Evolutionary conservation across 2,888 invertebrate genomes (phyloP).

Genomic region (Drosophila atripex): DNA sequence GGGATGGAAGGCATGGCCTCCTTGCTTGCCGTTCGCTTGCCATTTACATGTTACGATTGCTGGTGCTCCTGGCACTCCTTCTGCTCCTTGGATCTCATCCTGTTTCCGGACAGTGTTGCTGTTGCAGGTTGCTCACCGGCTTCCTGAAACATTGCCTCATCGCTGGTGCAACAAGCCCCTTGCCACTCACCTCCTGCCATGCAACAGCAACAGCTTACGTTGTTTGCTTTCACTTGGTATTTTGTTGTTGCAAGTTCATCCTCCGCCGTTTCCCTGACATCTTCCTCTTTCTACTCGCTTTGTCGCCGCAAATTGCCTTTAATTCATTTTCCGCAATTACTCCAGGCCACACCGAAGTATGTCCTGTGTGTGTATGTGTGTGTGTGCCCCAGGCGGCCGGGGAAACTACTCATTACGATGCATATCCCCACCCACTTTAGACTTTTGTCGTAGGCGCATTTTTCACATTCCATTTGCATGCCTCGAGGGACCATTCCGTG

Average conservation of each 20-base stretch:
- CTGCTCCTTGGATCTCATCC: constrained; percentile 37
- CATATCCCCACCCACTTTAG: constrained; percentile 38
- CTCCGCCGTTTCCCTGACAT: constrained; percentile 6
- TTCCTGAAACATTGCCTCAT: constrained; percentile 48
- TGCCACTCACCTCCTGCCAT: not conserved
- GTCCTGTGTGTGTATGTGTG: not conserved
- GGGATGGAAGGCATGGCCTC: not conserved
- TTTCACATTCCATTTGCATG: constrained; percentile 69
- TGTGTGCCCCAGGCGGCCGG: constrained; percentile 17
- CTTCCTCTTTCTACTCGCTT: constrained; percentile 18
- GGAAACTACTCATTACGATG: constrained; percentile 60
- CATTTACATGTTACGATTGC: constrained; percentile 53
- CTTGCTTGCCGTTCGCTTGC: constrained; percentile 26
- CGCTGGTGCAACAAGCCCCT: constrained; percentile 1
- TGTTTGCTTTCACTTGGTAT: constrained; percentile 63
- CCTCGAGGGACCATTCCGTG: constrained; percentile 48
- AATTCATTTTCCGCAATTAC: constrained; percentile 74
- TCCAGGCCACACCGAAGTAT: constrained; percentile 33
- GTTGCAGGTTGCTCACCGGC: constrained; percentile 35
- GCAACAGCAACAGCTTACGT: constrained; percentile 48
- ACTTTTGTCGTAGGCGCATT: constrained; percentile 52
- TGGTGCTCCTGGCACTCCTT: constrained; percentile 3
- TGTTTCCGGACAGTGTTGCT: constrained; percentile 35
- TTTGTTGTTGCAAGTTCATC: constrained; percentile 46
- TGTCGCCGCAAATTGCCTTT: constrained; percentile 68